Percentiles rank a stretch among this genome's conserved stretches.
Evolutionary conservation across 2,888 invertebrate species (phyloP).

Genomic region (Mechanitis mazaeus): DNA sequence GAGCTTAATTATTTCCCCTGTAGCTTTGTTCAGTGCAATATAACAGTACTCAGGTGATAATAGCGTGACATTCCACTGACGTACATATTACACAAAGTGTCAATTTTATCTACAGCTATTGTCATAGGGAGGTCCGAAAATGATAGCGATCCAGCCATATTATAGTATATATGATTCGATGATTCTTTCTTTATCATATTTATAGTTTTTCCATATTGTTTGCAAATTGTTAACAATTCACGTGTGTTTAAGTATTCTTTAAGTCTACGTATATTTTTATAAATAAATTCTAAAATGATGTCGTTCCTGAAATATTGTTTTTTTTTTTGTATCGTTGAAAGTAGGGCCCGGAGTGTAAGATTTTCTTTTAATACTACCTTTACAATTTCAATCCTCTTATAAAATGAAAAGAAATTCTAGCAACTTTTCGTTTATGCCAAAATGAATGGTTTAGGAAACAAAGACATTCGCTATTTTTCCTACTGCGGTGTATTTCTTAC

Average conservation of each 20-base stretch:
- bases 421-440: constrained; percentile 3
- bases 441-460: constrained; percentile 8
- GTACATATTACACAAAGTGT: constrained; percentile 44
- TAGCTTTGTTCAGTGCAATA: constrained; percentile 29
- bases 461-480: constrained; percentile 12
- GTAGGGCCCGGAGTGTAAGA: constrained; percentile 3
- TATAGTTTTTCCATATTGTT: no score
- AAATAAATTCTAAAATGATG: background rate
- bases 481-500: constrained; percentile 13
- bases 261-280: no score
- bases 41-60: constrained; percentile 31
- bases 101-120: constrained; percentile 32
- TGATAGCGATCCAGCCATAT: no score
- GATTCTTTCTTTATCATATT: no score
- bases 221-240: no score
- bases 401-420: constrained; percentile 8
- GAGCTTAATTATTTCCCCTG: constrained; percentile 30
- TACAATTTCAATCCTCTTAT: constrained; percentile 6
- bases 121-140: constrained; percentile 8
- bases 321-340: background rate
- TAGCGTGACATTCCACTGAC: constrained; percentile 51
- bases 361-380: constrained; percentile 4
- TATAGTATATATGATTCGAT: no score
- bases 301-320: background rate
- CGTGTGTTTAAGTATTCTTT: no score